Evolutionary conservation across 2,113 vertebrate species (phyloP).

Genomic region (Psophia crepitans): DNA sequence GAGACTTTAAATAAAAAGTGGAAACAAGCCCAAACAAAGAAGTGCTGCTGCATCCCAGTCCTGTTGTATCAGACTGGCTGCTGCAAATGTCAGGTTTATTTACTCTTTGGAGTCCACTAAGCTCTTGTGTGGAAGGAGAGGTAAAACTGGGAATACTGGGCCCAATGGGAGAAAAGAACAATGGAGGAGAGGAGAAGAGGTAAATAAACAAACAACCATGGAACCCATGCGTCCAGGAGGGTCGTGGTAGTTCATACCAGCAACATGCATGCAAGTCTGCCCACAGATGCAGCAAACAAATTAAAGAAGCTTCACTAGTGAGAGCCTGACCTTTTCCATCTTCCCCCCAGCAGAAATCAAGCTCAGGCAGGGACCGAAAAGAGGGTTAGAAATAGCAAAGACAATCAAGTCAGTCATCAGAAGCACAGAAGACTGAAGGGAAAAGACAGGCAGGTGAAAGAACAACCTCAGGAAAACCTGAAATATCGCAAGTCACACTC

Average conservation of each 20-base stretch:
- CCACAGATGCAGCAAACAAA: neutral
- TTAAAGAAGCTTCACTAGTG: neutral
- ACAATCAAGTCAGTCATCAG: neutral
- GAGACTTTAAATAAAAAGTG: neutral
- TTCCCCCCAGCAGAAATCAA: constrained; percentile 27
- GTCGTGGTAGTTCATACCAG: neutral
- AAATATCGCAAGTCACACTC: neutral
- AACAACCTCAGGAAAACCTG: neutral
- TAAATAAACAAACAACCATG: neutral
- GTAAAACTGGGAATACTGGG: neutral
- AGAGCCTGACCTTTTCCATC: constrained; percentile 57
- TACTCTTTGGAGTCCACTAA: neutral
- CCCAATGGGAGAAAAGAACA: neutral
- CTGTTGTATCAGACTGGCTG: neutral
- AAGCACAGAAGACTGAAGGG: neutral
- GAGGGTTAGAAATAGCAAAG: neutral
- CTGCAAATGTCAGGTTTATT: constrained; percentile 26
- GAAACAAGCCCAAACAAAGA: constrained; percentile 13
- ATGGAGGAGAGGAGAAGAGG: neutral
- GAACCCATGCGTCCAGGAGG: neutral
- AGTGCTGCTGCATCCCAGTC: neutral
- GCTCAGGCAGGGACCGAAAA: neutral
- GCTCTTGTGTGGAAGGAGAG: neutral
- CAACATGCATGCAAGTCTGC: neutral
- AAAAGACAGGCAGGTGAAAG: neutral